Base-by-base conservation (phyloP, 2,797 vertebrate species). In the Carduelis carduelis region DNA sequence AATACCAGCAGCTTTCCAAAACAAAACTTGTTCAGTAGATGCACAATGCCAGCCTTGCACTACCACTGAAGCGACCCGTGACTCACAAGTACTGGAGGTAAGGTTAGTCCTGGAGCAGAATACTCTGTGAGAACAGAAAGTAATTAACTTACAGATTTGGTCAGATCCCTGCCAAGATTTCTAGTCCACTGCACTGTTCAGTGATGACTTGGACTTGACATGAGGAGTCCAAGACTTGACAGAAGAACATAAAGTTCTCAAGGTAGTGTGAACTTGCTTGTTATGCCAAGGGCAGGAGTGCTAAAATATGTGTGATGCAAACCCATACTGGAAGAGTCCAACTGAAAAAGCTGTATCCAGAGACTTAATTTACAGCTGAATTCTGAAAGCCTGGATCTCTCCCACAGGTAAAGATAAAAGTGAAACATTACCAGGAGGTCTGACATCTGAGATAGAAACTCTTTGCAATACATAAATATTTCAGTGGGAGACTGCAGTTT, bases 21-120 rank as follows among this genome's bases (percentile, higher is more conserved):
- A 55, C n/a, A 78, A 71, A 69, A 32, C 35, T n/a, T 14, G 1
- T 56, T 68, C 1, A 1, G 8, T 14, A 34, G 14, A 14, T 41
- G 35, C 49, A 18, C 0, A 0, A 21, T 66, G 57, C 52, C 20
- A 35, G 49, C 49, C 50, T 84, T 44, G 41, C 1, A 2, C 32
- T 61, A 19, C 52, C 46, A 9, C 41, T 39, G 32, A 21, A 81
- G 59, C 34, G 66, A 86, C 21, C 17, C 0, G 0, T 14, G 53
- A 72, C 0, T 0, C 47, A 52, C 72, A 64, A 75, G 28, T 16
- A 26, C 23, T 84, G 43, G 46, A 53, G 50, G 52, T 43, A 35
- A 84, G 27, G 43, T 72, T 57, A 39, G 24, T 65, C 65, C 43
- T 43, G 44, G 37, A 50, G 55, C 34, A 91, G 80, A 55, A 66